These are phyloP conservation scores for Apis laboriosa DNA, from an alignment of 1,140 invertebrate species.

Conservation along the genomic window DNA sequence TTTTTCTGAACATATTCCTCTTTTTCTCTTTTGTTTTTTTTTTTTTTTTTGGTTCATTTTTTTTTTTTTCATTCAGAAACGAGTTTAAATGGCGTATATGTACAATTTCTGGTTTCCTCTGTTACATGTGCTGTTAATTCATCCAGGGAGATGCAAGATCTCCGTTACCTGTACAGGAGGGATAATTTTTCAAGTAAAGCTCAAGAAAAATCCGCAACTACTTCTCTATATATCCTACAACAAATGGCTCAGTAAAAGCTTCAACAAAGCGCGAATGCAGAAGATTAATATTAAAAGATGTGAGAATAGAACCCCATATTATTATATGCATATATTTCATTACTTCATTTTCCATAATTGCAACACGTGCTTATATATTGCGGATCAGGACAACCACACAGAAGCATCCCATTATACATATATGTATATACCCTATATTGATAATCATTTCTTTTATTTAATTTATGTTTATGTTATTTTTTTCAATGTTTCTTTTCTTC, in stretches of 20 bases:
- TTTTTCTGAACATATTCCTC: slow-evolving; percentile 28
- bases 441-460: neutral
- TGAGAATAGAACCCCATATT: neutral
- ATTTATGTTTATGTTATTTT: neutral
- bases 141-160: slow-evolving; percentile 20
- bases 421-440: neutral
- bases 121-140: neutral
- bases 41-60: neutral
- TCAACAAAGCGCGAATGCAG: slow-evolving; percentile 37
- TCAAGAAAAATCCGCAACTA: slow-evolving; percentile 40
- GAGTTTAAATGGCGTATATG: neutral
- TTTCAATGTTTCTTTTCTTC: no score
- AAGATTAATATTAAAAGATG: slow-evolving; percentile 25
- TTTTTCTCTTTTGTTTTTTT: neutral
- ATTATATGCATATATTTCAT: neutral
- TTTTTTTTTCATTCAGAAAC: neutral
- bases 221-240: slow-evolving; percentile 35
- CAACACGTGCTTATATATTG: neutral
- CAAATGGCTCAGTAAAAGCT: slow-evolving; percentile 37
- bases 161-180: slow-evolving; percentile 28
- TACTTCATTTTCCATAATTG: neutral
- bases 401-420: slow-evolving; percentile 3
- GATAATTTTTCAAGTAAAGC: slow-evolving; percentile 9
- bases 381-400: slow-evolving; percentile 21
- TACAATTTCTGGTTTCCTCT: neutral